Base-by-base conservation (phyloP, 2,888 invertebrate genomes). In the Nesidiocoris tenuis region DNA sequence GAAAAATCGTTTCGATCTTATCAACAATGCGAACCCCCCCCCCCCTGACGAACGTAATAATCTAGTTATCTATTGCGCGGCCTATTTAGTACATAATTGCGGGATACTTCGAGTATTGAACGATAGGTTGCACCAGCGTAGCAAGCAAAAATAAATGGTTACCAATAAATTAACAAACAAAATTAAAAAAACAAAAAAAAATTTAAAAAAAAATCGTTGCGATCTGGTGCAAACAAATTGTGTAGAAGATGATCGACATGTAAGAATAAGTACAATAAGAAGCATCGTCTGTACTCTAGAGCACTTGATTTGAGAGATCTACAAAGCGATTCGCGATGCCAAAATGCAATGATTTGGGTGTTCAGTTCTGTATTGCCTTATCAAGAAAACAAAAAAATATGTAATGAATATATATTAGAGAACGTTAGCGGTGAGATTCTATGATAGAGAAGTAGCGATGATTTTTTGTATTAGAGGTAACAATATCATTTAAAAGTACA, bases 351-450 rank as follows among this genome's bases (percentile, higher is more conserved):
- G 61, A 72, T 72, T 72, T 54, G 55, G 75, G 74, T 63, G 74
- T 77, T 77, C 68, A 75, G 71, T 77, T 74, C 72, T 77, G 77
- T 77, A 67, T 77, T 77, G 77, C 77, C 77, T 77, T 77, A 77
- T 77, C 65, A 23, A 77, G 61, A 67, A 24, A 71, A 74, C 3
- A 18, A 59, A 5, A 61, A 65, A 61, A 61, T 25, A 61, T 39
- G 54, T 39, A 18, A 61, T 66, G n/a, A 61, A 61, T 54, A 63
- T 56, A 56, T 22, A 61, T 61, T 65, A 68, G 65, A 61, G 21
- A 75, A 63, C 55, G 12, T 39, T 39, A 39, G 19, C 3, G 19
- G 7, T 19, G 61, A 19, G 21, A 61, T 61, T 61, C 22, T 61
- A 22, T 61, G 61, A 61, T 61, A 61, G 9, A 61, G 19, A 23